Base-by-base conservation (phyloP, 2,113 vertebrate species). In the Lathamus discolor region DNA sequence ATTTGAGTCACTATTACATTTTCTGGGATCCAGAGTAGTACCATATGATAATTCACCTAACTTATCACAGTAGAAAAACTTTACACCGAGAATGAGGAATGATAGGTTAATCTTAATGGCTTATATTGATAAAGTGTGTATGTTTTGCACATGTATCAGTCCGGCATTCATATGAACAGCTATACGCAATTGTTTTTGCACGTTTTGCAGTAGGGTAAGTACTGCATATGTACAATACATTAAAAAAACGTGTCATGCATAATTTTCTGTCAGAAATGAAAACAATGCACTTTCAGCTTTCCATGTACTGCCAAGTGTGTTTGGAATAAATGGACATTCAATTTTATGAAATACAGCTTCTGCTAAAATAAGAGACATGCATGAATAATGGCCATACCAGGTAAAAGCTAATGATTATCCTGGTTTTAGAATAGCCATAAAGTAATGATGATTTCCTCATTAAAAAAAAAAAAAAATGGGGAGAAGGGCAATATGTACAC, bases 191-290 rank as follows among this genome's bases (percentile, higher is more conserved):
- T 88, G 75, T 62, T 92, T 95, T 88, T 84, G 55, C 62, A 72
- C 70, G 24, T 93, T 92, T 90, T 96, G n/a, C 61, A 49, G 35
- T 13, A 84, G 62, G 88, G 33, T 41, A 85, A 23, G 77, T 67
- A 83, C 31, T 87, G 79, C 75, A 73, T 87, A 63, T 79, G 77
- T 95, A 91, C 46, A 74, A 54, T 74, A 37, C 74, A 87, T 91
- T 91, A 68, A 55, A 73, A 69, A 93, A 88, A 35, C 28, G 72
- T 84, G 52, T 78, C 57, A 86, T 39, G 28, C 57, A 63, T 59
- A 35, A 8, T 59, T 88, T 94, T 93, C 52, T 92, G 75, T 89
- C 83, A 95, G 77, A 96, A 96, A 87, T 83, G 37, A 86, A 95
- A 93, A 90, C 88, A 87, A 73, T 54, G 57, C 67, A 49, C 73